Conservation (phyloP, 2,797 vertebrate species). For the Antennarius maculatus region DNA sequence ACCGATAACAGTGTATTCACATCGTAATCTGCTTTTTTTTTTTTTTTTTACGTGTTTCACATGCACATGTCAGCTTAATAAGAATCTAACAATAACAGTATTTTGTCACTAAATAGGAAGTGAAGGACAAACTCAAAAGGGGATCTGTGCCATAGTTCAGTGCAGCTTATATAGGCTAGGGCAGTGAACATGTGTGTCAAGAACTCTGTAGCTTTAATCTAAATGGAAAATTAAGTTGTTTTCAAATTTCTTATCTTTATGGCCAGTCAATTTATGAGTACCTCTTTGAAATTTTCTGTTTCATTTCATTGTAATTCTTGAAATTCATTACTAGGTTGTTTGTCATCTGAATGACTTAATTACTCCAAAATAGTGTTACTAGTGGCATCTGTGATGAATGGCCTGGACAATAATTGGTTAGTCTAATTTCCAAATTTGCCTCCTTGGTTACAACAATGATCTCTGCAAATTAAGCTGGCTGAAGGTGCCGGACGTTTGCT, state of each 20-base stretch:
- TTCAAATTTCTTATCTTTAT: too few species aligned
- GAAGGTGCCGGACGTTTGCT: slow-evolving; percentile 26
- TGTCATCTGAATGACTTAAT: slow-evolving; percentile 32
- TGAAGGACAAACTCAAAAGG: too few species aligned
- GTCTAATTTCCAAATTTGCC: slow-evolving; percentile 40
- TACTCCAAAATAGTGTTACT: slow-evolving; percentile 45
- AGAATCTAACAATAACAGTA: background rate
- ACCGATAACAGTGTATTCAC: background rate
- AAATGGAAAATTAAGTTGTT: too few species aligned
- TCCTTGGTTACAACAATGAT: slow-evolving; percentile 27
- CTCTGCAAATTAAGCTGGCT: slow-evolving; percentile 28
- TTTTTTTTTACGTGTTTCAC: background rate
- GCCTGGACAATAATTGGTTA: slow-evolving; percentile 31
- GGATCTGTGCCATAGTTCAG: too few species aligned
- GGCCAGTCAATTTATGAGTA: too few species aligned
- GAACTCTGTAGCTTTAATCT: too few species aligned
- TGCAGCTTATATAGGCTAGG: too few species aligned
- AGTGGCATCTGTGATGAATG: slow-evolving; percentile 51
- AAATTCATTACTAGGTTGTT: slow-evolving; percentile 2
- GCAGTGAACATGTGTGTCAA: too few species aligned
- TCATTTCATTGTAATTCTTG: slow-evolving; percentile 5
- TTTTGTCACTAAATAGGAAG: too few species aligned
- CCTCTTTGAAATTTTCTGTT: background rate
- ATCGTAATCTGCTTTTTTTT: background rate
- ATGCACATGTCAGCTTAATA: too few species aligned